Evolutionary conservation across 2,797 vertebrate species (phyloP).

Genomic region (Alosa sapidissima): DNA sequence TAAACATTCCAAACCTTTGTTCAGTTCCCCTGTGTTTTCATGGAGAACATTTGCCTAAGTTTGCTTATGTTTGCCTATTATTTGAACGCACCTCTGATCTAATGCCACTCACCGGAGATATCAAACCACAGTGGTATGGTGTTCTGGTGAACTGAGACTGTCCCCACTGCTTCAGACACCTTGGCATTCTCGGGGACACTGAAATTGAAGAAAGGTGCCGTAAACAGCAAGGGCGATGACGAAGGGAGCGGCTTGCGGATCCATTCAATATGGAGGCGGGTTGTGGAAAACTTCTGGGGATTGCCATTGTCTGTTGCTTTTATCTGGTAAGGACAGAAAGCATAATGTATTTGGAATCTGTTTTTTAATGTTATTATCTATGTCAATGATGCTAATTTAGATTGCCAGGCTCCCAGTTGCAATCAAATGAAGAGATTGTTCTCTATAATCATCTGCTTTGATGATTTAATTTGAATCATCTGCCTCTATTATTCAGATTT

Average conservation of each 20-base stretch:
- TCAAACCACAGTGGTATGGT: constrained; percentile 90
- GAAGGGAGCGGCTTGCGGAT: constrained; percentile 84
- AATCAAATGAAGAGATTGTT: neutral
- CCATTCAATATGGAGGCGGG: constrained; percentile 91
- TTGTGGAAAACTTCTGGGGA: constrained; percentile 86
- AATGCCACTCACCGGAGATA: constrained; percentile 83
- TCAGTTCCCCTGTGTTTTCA: too few relatives aligned
- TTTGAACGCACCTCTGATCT: neutral
- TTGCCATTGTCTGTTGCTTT: constrained; percentile 92
- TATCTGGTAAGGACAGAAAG: constrained; percentile 75
- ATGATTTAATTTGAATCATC: neutral
- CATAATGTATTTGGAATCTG: neutral
- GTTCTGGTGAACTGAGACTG: constrained; percentile 83
- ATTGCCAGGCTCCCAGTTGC: neutral
- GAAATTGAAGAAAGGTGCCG: constrained; percentile 87
- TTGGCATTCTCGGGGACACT: constrained; percentile 86
- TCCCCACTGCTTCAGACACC: constrained; percentile 89
- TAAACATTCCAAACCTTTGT: too few relatives aligned
- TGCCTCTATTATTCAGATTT: too few relatives aligned
- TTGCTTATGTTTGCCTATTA: too few relatives aligned
- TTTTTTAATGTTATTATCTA: neutral
- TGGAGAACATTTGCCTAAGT: too few relatives aligned
- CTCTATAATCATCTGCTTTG: neutral
- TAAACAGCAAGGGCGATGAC: constrained; percentile 80
- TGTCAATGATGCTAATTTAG: neutral